Evolutionary conservation across 2,888 invertebrate genomes (phyloP).

Genomic region (Phania funesta): DNA sequence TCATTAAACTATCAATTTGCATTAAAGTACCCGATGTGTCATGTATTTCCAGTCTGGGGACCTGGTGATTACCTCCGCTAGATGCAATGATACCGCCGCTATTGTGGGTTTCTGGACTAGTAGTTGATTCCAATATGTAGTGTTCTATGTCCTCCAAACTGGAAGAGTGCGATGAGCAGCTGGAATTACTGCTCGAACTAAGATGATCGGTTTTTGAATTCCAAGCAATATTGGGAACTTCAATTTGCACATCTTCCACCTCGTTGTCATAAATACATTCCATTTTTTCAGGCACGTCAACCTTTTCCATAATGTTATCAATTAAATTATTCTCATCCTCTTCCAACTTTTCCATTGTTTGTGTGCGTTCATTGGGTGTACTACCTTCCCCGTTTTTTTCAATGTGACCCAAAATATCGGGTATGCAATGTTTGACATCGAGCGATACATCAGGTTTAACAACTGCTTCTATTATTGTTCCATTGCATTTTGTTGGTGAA

Average conservation of each 20-base stretch:
- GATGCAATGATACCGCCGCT: conserved; percentile 49
- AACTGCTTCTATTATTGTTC: conserved; percentile 69
- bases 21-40: conserved; percentile 86
- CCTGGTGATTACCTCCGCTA: conserved; percentile 75
- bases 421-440: conserved; percentile 77
- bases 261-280: conserved; percentile 72
- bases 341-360: conserved; percentile 69
- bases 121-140: conserved; percentile 80
- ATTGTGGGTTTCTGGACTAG: conserved; percentile 80
- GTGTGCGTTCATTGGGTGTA: conserved; percentile 30
- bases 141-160: conserved; percentile 80
- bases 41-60: conserved; percentile 88
- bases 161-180: conserved; percentile 81
- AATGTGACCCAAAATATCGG: conserved; percentile 78
- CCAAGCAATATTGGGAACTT: conserved; percentile 83
- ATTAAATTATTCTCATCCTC: conserved; percentile 72
- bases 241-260: conserved; percentile 81
- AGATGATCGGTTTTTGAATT: conserved; percentile 82
- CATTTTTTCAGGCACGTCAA: conserved; percentile 77
- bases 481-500: conserved; percentile 72
- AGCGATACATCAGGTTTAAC: conserved; percentile 77
- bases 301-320: conserved; percentile 75
- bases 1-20: conserved; percentile 83
- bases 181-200: conserved; percentile 72
- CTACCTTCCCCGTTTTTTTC: conserved; percentile 68